Base-by-base conservation (phyloP, 2,888 invertebrate genomes). In the Agrypnus murinus region DNA sequence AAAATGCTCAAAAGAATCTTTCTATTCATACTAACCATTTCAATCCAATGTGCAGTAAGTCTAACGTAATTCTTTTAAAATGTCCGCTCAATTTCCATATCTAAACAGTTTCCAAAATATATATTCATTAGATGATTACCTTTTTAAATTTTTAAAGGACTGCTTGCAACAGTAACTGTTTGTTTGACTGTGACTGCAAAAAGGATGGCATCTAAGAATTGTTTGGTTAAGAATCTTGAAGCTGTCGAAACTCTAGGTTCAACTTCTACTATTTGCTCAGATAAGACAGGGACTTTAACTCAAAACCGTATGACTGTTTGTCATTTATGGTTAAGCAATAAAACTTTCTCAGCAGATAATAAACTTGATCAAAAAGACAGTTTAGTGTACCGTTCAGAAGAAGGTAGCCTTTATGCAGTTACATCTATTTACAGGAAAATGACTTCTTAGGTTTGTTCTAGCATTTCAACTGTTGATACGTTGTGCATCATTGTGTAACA, bases 201-300 rank as follows among this genome's bases (percentile, higher is more conserved):
- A 83, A 88, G 92, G 80, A 94, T 93, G 93, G 93, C 94, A 6
- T 88, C 87, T 45, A 93, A 93, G 85, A 94, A 94, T 82, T 95
- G 94, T 79, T 84, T 94, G 46, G 92, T 94, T 5, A 93, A 93
- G 84, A 93, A 94, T 84, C 84, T 94, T 75, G 93, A 94, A 83
- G 93, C 93, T 38, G 93, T 94, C 0, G 93, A 94, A 84, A 93
- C 93, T 0, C 86, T 94, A 4, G 93, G 93, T 6, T 93, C 93
- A 0, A 94, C 94, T 0, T 92, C 93, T 0, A 92, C 92, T 65
- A 94, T 94, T 78, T 94, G 94, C 84, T 93, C 93, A 0, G 93
- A 93, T 81, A 94, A 94, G 85, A 93, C 93, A 0, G 94, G 94
- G 7, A 85, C 85, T 10, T 86, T 94, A 25, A 93, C 93, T 1